A percentile compares a stretch with the other conserved stretches of the same genome.
Evolutionary conservation across 2,113 vertebrate genomes (phyloP).

Genomic region (Perccottus glenii): DNA sequence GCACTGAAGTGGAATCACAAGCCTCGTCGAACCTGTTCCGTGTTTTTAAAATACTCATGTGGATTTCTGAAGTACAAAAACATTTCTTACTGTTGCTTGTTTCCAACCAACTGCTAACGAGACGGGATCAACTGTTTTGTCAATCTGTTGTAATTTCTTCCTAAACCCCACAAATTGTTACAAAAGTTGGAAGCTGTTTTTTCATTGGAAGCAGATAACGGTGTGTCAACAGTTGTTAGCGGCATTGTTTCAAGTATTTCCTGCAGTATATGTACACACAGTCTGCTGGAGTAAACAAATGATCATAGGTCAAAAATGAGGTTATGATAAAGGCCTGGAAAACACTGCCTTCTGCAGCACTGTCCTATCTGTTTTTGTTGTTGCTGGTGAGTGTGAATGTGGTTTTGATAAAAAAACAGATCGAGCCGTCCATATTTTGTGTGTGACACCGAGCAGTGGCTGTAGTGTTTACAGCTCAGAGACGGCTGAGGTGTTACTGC

Average conservation of each 20-base stretch:
- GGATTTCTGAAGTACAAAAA: too few species aligned
- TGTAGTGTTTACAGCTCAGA: slow-evolving; percentile 38
- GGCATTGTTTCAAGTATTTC: slow-evolving; percentile 44
- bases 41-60: too few species aligned
- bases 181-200: neutral
- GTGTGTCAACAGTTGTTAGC: slow-evolving; percentile 42
- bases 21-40: too few species aligned
- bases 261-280: slow-evolving; percentile 48
- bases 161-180: too few species aligned
- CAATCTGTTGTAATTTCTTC: neutral
- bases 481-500: slow-evolving; percentile 42
- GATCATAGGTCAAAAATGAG: slow-evolving; percentile 26
- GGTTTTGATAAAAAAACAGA: slow-evolving; percentile 3
- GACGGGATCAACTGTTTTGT: too few species aligned
- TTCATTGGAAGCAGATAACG: slow-evolving; percentile 49
- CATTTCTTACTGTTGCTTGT: too few species aligned
- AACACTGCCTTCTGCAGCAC: neutral
- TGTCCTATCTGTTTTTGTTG: neutral
- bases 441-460: slow-evolving; percentile 25
- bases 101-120: too few species aligned
- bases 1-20: too few species aligned
- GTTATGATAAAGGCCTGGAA: neutral
- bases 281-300: slow-evolving; percentile 16
- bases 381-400: slow-evolving; percentile 11
- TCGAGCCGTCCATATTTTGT: slow-evolving; percentile 9